A percentile compares a stretch with the other conserved stretches of the same genome.
Conservation (phyloP, 2,797 vertebrate species). For the Antennarius maculatus region DNA sequence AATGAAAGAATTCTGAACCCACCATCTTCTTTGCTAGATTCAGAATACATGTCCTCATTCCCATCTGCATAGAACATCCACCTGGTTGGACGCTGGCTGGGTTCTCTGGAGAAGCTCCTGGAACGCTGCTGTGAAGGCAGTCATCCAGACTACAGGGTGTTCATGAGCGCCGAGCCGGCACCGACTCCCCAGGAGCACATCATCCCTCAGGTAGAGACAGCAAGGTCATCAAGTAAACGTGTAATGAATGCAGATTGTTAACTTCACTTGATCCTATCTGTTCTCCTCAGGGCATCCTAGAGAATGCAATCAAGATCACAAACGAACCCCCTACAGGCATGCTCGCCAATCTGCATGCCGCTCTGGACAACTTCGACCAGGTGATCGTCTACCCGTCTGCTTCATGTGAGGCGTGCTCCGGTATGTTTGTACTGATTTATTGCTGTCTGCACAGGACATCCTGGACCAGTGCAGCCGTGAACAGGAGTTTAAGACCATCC, state of each 20-base stretch:
- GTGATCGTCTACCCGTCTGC: conserved; percentile 50
- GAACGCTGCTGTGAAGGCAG: conserved; percentile 80
- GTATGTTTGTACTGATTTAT: neutral
- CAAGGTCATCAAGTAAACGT: neutral
- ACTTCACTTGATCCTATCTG: neutral
- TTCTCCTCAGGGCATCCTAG: conserved; percentile 79
- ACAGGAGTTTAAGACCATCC: conserved; percentile 88
- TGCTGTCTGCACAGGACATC: conserved; percentile 71
- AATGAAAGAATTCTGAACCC: neutral
- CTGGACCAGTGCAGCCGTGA: conserved; percentile 86
- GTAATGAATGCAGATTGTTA: neutral
- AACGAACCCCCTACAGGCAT: conserved; percentile 85
- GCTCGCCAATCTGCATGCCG: conserved; percentile 83
- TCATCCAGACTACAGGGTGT: conserved; percentile 80
- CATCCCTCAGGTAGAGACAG: conserved; percentile 75
- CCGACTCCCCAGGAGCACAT: conserved; percentile 82
- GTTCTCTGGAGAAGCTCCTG: conserved; percentile 83
- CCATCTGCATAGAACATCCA: conserved; percentile 86
- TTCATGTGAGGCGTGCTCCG: neutral
- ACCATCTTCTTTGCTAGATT: too few species aligned
- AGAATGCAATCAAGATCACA: conserved; percentile 88
- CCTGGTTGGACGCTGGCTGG: conserved; percentile 86
- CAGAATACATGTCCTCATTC: neutral
- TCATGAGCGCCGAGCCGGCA: conserved; percentile 84
- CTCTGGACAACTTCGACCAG: conserved; percentile 86